phyloP scores from a whole-genome alignment of 2,797 vertebrate species.

The Cyclopterus lumpus region DNA sequence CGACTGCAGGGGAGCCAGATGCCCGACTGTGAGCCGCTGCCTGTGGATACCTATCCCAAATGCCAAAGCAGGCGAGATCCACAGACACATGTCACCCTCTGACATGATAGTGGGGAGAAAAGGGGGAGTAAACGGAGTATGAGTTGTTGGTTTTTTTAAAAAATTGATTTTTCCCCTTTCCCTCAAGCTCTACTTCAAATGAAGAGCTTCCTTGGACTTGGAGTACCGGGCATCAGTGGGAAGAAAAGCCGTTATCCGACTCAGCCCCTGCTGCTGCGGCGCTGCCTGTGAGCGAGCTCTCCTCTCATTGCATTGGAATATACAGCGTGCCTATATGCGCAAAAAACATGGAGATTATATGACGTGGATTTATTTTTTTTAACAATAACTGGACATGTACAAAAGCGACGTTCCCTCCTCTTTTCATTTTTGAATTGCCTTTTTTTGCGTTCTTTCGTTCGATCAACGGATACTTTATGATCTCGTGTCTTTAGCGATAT shows the following conservation, averaged over 20 bases:
- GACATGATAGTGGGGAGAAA: conserved; percentile 29
- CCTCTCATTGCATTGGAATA: conserved; percentile 80
- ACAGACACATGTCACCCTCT: conserved; percentile 42
- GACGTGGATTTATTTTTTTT: conserved; percentile 82
- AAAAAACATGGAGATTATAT: conserved; percentile 83
- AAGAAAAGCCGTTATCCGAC: conserved; percentile 43
- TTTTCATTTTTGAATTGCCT: conserved; percentile 27
- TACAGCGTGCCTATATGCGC: conserved; percentile 70
- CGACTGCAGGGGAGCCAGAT: conserved; percentile 84
- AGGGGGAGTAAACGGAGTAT: conserved; percentile 42
- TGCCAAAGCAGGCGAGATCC: conserved; percentile 72
- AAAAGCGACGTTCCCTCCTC: conserved; percentile 33
- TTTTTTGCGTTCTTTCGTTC: conserved; percentile 39
- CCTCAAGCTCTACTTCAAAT: conserved; percentile 57
- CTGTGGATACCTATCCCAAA: conserved; percentile 77
- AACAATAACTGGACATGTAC: conserved; percentile 77
- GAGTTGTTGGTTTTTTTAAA: neutral
- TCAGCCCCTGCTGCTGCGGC: conserved; percentile 63
- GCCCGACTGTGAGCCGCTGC: conserved; percentile 80
- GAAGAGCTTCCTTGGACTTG: conserved; percentile 78
- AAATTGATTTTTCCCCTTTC: neutral
- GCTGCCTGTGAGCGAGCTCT: conserved; percentile 68
- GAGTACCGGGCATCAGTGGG: conserved; percentile 69
- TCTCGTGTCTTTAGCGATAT: conserved; percentile 51
- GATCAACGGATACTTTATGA: conserved; percentile 62